Base-by-base conservation (phyloP, 2,797 vertebrate genomes). In the Mus caroli region DNA sequence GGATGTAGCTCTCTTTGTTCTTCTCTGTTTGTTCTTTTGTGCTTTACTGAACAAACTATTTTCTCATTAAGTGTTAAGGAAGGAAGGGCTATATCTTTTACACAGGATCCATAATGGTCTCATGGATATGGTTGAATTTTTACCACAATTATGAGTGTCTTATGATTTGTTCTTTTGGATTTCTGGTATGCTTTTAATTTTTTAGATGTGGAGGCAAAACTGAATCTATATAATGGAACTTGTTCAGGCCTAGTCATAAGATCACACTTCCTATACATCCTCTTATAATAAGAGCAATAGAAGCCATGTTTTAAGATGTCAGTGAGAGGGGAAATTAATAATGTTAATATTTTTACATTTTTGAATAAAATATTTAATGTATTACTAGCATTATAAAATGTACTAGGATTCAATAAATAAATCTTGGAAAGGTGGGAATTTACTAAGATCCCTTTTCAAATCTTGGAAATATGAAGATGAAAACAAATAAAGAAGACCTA, bases 31-130 rank as follows among this genome's bases (percentile, higher is more conserved):
- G 54, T 40, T 75, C 4, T 40, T 10, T 31, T 85, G 24, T 77
- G 31, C 88, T 64, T 82, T 76, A 79, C 52, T 89, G 58, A 92
- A 77, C 1, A 56, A 94, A 82, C 19, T 4, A 1, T 20, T 93
- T 88, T 92, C 34, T 64, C 20, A 20, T 90, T 94, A 91, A 50
- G 40, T 93, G 14, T 85, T 96, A 88, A 19, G 15, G 75, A 91
- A 56, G 5, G 64, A 73, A 80, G 1, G 8, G 14, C 1, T 20
- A 85, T 54, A 26, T 71, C 22, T 54, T 62, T 37, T 71, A 13
- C 19, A 67, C 5, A 2, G 19, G 22, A 15, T 56, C 22, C 11
- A 67, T 89, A 83, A 43, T 37, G 77, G 73, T 92, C 71, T 97
- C 71, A 75, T 43, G 52, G 85, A 10, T 37, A 56, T 11, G 0